Evolutionary conservation across 2,113 vertebrate genomes (phyloP).

Genomic region (Gavia stellata): DNA sequence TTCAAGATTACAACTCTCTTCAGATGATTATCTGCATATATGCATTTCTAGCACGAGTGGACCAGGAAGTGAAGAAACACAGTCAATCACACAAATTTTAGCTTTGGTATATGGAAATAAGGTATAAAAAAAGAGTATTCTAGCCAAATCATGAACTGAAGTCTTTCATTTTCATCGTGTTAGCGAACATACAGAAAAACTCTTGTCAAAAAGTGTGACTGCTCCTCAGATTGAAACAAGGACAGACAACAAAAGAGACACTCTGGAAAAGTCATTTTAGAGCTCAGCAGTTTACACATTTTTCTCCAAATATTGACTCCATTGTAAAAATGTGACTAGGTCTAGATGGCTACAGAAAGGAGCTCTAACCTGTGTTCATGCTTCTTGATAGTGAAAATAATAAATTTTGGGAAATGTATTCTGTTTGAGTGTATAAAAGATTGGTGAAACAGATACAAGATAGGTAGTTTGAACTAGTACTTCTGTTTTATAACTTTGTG

Average conservation of each 20-base stretch:
- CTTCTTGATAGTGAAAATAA: background rate
- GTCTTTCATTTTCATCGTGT: background rate
- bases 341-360: background rate
- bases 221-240: background rate
- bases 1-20: background rate
- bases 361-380: background rate
- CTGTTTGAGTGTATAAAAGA: background rate
- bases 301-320: background rate
- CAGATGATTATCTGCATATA: background rate
- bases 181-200: background rate
- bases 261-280: background rate
- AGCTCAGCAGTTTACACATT: background rate
- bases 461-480: background rate
- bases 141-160: background rate
- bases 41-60: background rate
- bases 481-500: background rate
- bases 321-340: background rate
- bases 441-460: background rate
- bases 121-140: background rate
- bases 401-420: background rate
- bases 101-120: background rate
- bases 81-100: background rate
- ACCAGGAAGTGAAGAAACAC: background rate
- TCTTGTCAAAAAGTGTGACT: background rate
- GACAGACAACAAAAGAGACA: background rate